These are phyloP conservation scores for Papilio polyxenes DNA, from an alignment of 1,140 invertebrate genomes.

Conservation along the genomic window DNA sequence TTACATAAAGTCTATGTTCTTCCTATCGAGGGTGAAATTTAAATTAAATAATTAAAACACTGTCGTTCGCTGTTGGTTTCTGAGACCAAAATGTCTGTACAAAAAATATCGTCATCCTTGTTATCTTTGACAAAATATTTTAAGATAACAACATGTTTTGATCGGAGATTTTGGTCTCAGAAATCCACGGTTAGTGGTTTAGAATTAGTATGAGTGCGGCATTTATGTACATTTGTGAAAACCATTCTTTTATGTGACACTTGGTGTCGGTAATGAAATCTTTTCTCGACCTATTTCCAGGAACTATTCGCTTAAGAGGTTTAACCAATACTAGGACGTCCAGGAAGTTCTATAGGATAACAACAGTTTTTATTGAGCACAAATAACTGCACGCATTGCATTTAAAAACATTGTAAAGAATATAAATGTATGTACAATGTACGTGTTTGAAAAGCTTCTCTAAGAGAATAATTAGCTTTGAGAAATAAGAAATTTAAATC, in stretches of 20 bases:
- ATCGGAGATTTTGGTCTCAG: too few relatives aligned
- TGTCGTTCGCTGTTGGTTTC: too few relatives aligned
- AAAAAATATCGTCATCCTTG: too few relatives aligned
- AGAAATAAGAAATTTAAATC: too few relatives aligned
- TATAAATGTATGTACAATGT: neutral
- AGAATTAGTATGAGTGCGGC: neutral
- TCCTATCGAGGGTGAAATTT: neutral
- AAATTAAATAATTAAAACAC: neutral
- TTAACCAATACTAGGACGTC: slow-evolving; percentile 12
- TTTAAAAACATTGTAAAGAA: neutral
- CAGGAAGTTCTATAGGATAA: slow-evolving; percentile 3
- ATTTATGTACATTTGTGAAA: neutral
- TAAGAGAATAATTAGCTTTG: too few relatives aligned
- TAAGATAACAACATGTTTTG: too few relatives aligned
- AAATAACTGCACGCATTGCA: neutral
- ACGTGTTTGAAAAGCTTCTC: neutral
- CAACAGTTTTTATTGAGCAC: neutral
- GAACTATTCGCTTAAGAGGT: slow-evolving; percentile 7
- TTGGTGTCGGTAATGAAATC: neutral
- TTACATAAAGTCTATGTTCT: neutral
- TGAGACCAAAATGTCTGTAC: too few relatives aligned
- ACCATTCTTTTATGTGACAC: neutral
- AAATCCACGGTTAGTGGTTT: too few relatives aligned
- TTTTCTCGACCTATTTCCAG: neutral
- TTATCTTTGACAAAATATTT: too few relatives aligned